Percentiles rank a stretch among this genome's conserved stretches.
Conservation (phyloP, 1,140 invertebrate genomes). For the Acromyrmex echinatior region DNA sequence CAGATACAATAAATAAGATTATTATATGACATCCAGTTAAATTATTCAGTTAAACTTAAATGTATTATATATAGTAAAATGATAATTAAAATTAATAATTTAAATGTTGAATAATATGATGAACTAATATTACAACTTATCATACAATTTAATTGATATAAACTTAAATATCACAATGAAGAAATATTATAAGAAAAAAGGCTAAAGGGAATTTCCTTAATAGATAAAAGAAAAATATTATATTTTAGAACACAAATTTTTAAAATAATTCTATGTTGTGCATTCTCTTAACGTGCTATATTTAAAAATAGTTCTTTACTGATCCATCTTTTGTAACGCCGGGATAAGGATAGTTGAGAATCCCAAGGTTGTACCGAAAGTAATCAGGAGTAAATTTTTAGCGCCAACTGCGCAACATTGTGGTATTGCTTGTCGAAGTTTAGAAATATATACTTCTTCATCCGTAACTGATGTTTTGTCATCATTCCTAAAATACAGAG, state of each 20-base stretch:
- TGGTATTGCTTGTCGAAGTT: conserved; percentile 87
- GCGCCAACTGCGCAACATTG: conserved; percentile 89
- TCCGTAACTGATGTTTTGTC: conserved; percentile 65
- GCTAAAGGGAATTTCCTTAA: too few species aligned
- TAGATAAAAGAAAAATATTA: conserved; percentile 29
- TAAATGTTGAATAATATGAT: neutral
- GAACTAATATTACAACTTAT: neutral
- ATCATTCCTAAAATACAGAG: conserved; percentile 74
- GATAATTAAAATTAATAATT: conserved; percentile 13
- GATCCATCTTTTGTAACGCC: conserved; percentile 90
- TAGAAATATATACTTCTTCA: conserved; percentile 74
- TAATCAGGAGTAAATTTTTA: conserved; percentile 89
- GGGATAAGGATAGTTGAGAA: conserved; percentile 93
- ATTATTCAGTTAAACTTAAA: neutral
- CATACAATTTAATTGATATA: neutral
- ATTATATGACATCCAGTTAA: neutral
- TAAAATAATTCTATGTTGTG: neutral
- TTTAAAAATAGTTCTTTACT: conserved; percentile 86
- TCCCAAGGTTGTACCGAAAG: conserved; percentile 92
- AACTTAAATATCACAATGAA: conserved; percentile 9
- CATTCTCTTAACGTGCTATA: neutral
- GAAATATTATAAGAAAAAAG: neutral
- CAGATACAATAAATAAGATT: neutral
- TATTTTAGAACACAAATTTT: neutral
- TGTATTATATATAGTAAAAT: neutral